Percentiles rank a stretch among this genome's conserved stretches.
These are phyloP conservation scores for Aselliscus stoliczkanus DNA, from an alignment of 2,797 vertebrate species.

Conservation along the genomic window DNA sequence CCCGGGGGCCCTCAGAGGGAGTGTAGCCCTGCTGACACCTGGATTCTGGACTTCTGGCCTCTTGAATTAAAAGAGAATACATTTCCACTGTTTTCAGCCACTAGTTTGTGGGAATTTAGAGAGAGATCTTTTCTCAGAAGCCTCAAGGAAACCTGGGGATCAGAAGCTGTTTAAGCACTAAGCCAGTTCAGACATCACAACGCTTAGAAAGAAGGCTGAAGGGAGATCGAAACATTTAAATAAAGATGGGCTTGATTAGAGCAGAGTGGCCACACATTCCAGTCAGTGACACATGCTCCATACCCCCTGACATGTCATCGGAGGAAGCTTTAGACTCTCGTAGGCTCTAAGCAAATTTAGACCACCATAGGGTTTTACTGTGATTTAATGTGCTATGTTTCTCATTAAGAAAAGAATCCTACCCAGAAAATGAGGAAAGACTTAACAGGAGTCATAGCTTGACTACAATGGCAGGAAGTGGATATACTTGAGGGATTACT, in stretches of 20 bases:
- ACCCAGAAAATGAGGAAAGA: neutral
- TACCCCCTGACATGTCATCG: too few species aligned
- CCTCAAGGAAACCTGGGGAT: accelerated
- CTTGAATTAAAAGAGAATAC: neutral
- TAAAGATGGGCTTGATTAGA: neutral
- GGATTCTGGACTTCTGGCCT: neutral
- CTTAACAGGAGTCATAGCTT: accelerated
- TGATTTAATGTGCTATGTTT: neutral
- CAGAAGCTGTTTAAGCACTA: neutral
- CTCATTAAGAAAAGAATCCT: neutral
- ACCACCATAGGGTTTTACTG: neutral
- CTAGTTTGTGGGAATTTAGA: neutral
- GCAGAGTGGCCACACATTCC: neutral
- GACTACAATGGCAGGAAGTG: neutral
- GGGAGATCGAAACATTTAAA: neutral
- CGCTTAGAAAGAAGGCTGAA: too few species aligned
- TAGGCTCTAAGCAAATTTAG: neutral
- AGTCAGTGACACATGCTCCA: too few species aligned
- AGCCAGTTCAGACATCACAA: neutral
- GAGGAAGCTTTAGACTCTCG: neutral
- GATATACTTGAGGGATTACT: too few species aligned
- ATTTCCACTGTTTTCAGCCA: neutral
- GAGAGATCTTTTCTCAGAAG: neutral
- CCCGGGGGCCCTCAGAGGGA: too few species aligned
- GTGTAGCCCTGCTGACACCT: too few species aligned